phyloP scores from a whole-genome alignment of 37 sponge, comb jelly and placozoan genomes.

The Bolinopsis microptera region DNA sequence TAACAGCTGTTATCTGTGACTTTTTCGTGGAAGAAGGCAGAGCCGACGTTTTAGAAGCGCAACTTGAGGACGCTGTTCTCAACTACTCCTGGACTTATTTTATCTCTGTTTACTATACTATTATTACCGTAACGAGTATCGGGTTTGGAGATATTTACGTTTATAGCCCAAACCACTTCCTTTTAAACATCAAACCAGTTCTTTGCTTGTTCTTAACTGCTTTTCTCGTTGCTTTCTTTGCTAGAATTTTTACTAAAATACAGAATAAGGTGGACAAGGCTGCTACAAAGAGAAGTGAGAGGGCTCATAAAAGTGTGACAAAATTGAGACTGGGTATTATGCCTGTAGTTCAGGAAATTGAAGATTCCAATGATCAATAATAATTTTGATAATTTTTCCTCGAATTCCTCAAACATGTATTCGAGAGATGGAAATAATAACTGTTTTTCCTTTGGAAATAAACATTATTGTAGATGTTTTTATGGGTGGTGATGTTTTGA shows the following conservation, averaged over 20 bases:
- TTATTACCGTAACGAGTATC: background rate
- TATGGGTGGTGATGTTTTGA: no score
- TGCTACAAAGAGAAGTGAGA: no score
- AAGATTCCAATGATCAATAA: no score
- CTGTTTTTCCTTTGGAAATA: no score
- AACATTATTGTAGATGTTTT: no score
- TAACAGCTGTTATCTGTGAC: background rate
- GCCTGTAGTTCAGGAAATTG: no score
- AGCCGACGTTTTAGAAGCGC: background rate
- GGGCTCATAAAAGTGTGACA: no score
- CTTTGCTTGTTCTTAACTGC: background rate
- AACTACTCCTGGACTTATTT: background rate
- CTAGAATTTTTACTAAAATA: background rate
- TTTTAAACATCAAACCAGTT: background rate
- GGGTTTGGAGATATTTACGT: constrained; percentile 3
- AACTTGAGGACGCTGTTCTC: background rate
- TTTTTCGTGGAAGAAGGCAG: background rate
- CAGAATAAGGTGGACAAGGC: background rate
- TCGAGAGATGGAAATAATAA: no score
- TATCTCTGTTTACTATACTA: constrained; percentile 4
- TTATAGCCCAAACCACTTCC: background rate
- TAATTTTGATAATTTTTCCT: no score
- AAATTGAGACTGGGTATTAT: no score
- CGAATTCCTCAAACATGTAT: no score
- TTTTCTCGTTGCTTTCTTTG: background rate